phyloP scores from a whole-genome alignment of 2,113 vertebrate genomes.

The Drymodes brunneopygia region DNA sequence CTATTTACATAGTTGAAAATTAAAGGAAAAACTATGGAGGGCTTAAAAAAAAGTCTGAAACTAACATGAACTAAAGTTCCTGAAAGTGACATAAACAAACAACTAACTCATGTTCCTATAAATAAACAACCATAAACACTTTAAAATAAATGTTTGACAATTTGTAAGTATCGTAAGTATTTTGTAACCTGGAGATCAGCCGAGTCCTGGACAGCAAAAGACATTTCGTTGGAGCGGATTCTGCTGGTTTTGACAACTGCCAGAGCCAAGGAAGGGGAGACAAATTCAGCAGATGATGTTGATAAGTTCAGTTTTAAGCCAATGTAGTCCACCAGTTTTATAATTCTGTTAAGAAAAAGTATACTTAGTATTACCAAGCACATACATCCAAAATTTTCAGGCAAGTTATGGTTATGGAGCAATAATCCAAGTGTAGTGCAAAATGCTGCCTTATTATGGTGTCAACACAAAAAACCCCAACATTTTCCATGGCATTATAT shows the following conservation, averaged over 20 bases:
- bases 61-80: neutral
- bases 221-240: conserved; percentile 72
- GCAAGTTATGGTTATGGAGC: neutral
- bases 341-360: conserved; percentile 75
- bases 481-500: neutral
- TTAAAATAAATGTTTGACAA: neutral
- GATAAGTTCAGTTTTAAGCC: conserved; percentile 80
- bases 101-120: neutral
- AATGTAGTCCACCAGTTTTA: conserved; percentile 81
- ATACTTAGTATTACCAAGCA: neutral
- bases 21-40: neutral
- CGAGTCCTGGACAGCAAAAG: conserved; percentile 77
- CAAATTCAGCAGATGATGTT: conserved; percentile 59
- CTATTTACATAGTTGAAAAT: neutral
- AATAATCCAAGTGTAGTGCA: neutral
- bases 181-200: conserved; percentile 78
- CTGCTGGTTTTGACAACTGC: conserved; percentile 77
- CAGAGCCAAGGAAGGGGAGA: conserved; percentile 79
- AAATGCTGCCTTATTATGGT: neutral
- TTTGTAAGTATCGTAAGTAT: neutral
- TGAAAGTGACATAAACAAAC: neutral
- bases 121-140: neutral
- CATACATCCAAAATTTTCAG: neutral
- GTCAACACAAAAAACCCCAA: neutral
- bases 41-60: neutral